phyloP scores from a whole-genome alignment of 2,113 vertebrate genomes.

The Hippolais icterina region DNA sequence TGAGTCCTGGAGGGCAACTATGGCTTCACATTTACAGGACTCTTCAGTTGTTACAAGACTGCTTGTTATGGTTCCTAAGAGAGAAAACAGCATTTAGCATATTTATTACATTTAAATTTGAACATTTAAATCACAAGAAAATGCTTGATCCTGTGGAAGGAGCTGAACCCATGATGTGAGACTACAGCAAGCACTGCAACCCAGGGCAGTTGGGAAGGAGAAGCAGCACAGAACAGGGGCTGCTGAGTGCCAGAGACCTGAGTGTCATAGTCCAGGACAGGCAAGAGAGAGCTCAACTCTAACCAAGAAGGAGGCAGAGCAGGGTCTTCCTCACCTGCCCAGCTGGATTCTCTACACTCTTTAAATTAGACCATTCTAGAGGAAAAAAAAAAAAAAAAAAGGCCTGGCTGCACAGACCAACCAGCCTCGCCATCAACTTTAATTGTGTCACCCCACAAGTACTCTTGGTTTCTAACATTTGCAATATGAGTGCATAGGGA shows the following conservation, averaged over 20 bases:
- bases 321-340: neutral
- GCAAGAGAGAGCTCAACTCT: neutral
- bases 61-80: constrained; percentile 73
- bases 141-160: neutral
- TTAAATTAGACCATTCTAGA: neutral
- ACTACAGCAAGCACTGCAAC: neutral
- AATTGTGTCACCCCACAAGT: neutral
- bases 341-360: neutral
- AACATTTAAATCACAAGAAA: neutral
- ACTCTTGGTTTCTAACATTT: neutral
- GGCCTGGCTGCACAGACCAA: neutral
- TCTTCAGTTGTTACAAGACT: constrained; percentile 77
- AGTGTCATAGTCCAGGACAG: neutral
- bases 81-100: neutral
- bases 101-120: neutral
- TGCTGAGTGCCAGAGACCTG: neutral
- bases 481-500: neutral
- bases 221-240: neutral
- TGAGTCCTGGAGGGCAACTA: constrained; percentile 84
- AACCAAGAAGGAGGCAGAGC: neutral
- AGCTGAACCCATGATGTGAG: neutral
- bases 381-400: neutral
- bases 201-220: neutral
- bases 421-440: neutral
- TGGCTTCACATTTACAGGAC: constrained; percentile 87